Base-by-base conservation (phyloP, 1,140 invertebrate species). In the Eubasilissa regina region DNA sequence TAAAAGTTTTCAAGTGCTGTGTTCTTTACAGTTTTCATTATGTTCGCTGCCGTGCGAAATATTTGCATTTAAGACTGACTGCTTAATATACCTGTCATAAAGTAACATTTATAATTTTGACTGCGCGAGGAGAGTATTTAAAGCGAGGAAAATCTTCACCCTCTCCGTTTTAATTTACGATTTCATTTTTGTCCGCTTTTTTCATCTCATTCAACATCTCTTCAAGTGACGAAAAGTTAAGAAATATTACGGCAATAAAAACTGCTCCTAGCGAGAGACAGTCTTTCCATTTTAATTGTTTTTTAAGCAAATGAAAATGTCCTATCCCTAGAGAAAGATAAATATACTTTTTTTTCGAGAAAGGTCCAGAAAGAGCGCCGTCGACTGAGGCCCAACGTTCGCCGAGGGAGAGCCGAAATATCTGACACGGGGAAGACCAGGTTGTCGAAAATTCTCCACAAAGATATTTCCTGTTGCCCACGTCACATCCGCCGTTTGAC, bases 231-330 rank as follows among this genome's bases (percentile, higher is more conserved):
- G 68, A 77, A 81, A 77, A 81, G 66, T 72, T 77, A 51, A 53
- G 72, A 81, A 75, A 78, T 78, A 81, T 81, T 75, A 78, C 62
- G 35, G 76, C 58, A 73, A 75, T 81, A 81, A 81, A 81, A 81
- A 58, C 12, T 35, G 21, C 43, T 15, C 51, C 17, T 15, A 3
- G 19, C n/a, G 13, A 35, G 43, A 13, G 35, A 45, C 43, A 35
- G 25, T 56, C 45, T 55, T 45, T 73, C 35, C 11, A 68, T 10
- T 73, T 77, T 81, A 81, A 81, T 81, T 81, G 80, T 79, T 81
- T 81, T 62, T 68, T 35, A 77, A 74, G 78, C 35, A 75, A 82
- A 80, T 77, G 75, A 72, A 73, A 62, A 75, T 72, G 47, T 47
- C 70, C 56, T 74, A 76, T 45, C 72, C 77, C 48, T 43, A 70